These are phyloP conservation scores for Drosophila rubida DNA, from an alignment of 2,888 invertebrate species.

Conservation along the genomic window DNA sequence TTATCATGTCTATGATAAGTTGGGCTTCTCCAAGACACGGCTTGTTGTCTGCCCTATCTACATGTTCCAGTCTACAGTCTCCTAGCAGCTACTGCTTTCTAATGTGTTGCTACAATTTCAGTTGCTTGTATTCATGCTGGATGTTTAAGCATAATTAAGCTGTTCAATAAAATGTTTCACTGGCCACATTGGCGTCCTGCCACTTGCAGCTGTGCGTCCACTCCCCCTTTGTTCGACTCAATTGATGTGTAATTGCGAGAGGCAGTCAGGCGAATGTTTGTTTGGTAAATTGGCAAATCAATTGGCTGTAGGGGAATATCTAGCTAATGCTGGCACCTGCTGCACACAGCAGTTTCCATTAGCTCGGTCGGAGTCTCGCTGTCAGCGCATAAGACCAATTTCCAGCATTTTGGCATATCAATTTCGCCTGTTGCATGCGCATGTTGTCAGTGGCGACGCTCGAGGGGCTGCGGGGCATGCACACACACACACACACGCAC, in stretches of 20 bases:
- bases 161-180: slow-evolving; percentile 14
- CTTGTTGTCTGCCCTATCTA: no score
- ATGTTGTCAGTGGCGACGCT: not conserved
- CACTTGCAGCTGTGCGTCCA: not conserved
- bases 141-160: not conserved
- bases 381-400: slow-evolving; percentile 16
- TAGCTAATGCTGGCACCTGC: slow-evolving; percentile 39
- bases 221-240: slow-evolving; percentile 17
- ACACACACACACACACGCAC: not conserved
- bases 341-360: slow-evolving; percentile 9
- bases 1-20: not conserved
- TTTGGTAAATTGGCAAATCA: slow-evolving; percentile 74
- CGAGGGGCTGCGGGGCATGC: not conserved
- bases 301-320: slow-evolving; percentile 53
- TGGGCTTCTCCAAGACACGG: no score
- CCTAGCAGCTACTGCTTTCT: no score
- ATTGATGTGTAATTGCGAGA: slow-evolving; percentile 61
- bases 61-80: no score
- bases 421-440: slow-evolving; percentile 54
- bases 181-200: slow-evolving; percentile 2
- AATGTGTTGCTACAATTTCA: no score
- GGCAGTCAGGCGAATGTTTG: slow-evolving; percentile 58
- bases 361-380: slow-evolving; percentile 9
- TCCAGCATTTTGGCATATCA: slow-evolving; percentile 31
- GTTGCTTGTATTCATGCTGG: not conserved